Evolutionary conservation across 1,140 invertebrate species (phyloP), one percentile per base, ranked within the genome.

Genomic region (Ylistrum balloti): DNA sequence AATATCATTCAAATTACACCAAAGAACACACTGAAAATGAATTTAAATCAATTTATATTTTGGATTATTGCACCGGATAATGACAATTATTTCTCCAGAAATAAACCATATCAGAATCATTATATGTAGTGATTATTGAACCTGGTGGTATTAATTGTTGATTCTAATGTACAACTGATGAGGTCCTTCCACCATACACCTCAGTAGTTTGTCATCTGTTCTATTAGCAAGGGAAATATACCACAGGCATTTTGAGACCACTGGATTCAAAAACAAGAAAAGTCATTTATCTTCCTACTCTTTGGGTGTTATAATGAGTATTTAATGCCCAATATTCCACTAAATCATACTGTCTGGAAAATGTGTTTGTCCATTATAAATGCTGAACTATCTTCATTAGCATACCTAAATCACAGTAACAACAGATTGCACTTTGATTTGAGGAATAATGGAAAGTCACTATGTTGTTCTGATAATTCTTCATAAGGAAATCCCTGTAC

Each of bases 21-120:
- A n/a, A 74, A 74, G 28, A 74, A 3, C 56, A 74, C 56, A 74
- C 22, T 38, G 17, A 28, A 74, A 74, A 74, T 74, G n/a, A 74
- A 74, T 74, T 74, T 74, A 74, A 74, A 74, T 74, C 56, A 74
- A 74, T 74, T 74, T 74, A 74, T 28, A 74, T 74, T 74, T 74
- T 74, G 56, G 0, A 17, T 74, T n/a, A 74, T 74, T 28, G 56
- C 56, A 28, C 11, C 45, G 13, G 22, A 22, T 17, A 48, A 10
- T 48, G 22, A n/a, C 56, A 74, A 28, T 74, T 28, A 74, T 28
- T 74, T 74, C n/a, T n/a, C 22, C 22, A 22, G 22, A 28, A 74
- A 74, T 74, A 74, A 74, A 74, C 56, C n/a, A 0, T 22, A 74
- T 74, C 56, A 74, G 56, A 74, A 17, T 17, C n/a, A 74, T 74